Conservation (phyloP, 2,113 vertebrate genomes). For the Passer montanus region DNA sequence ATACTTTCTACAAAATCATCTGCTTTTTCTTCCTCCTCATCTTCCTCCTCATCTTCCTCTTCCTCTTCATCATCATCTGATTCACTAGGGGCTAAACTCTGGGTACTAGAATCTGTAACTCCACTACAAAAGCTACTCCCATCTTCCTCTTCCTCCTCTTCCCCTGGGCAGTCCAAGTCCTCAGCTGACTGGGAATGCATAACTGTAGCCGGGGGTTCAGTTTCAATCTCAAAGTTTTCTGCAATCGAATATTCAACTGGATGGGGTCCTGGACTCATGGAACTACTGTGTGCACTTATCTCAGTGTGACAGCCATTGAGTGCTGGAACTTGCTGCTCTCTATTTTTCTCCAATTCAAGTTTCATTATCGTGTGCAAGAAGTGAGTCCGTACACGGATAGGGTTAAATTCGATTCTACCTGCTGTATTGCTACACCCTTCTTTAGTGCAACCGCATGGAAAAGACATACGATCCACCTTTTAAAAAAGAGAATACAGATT, state of each 20-base stretch:
- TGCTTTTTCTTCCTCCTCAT: constrained; percentile 83
- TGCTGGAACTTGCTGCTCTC: constrained; percentile 87
- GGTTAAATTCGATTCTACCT: constrained; percentile 97
- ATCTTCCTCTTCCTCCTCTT: constrained; percentile 93
- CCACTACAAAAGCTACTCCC: constrained; percentile 95
- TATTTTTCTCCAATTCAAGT: constrained; percentile 95
- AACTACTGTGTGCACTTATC: constrained; percentile 77
- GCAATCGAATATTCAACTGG: constrained; percentile 86
- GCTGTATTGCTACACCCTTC: constrained; percentile 97
- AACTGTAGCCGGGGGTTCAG: constrained; percentile 81
- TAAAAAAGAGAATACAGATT: constrained; percentile 65
- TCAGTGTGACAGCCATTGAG: constrained; percentile 87
- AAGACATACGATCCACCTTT: constrained; percentile 99
- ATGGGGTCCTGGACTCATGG: constrained; percentile 82
- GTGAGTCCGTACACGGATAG: constrained; percentile 98
- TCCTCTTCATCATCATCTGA: constrained; percentile 92
- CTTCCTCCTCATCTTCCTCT: constrained; percentile 76
- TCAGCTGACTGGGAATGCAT: constrained; percentile 88
- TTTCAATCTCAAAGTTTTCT: constrained; percentile 82
- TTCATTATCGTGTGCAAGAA: constrained; percentile 99
- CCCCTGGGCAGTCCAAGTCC: constrained; percentile 85
- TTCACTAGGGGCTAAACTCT: constrained; percentile 93
- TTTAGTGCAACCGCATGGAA: constrained; percentile 97
- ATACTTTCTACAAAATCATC: constrained; percentile 81
- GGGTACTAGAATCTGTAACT: constrained; percentile 95